Percentiles rank a stretch among this genome's conserved stretches.
phyloP scores from a whole-genome alignment of 1,140 invertebrate genomes.

The Cepaea nemoralis region DNA sequence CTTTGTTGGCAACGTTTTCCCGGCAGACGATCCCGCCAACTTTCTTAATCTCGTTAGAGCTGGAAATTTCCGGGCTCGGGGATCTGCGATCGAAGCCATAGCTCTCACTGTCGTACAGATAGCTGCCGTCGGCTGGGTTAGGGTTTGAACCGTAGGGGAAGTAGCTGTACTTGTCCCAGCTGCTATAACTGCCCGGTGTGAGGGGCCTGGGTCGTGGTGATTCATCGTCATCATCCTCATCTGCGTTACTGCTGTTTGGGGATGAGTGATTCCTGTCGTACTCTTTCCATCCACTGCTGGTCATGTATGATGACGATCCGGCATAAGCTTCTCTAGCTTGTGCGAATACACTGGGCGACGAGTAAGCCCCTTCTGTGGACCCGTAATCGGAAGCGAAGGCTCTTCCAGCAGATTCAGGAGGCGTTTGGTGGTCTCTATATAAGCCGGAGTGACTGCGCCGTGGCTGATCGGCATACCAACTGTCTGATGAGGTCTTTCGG shows the following conservation, averaged over 20 bases:
- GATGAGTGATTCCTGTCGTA: not conserved
- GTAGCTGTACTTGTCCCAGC: conserved; percentile 18
- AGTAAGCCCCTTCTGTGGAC: not conserved
- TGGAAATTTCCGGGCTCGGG: not conserved
- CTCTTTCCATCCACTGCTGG: not conserved
- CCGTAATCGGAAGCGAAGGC: not conserved
- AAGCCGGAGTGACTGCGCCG: not conserved
- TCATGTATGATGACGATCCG: not conserved
- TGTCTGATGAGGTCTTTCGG: not conserved
- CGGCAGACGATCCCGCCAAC: conserved; percentile 28
- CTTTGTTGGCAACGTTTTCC: conserved; percentile 31
- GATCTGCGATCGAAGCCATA: not conserved
- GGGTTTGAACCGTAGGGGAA: not conserved
- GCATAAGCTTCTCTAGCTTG: not conserved
- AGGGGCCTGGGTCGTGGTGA: not conserved
- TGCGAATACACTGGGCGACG: not conserved
- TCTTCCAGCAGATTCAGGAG: too few relatives aligned
- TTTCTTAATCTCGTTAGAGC: not conserved
- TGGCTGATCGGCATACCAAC: conserved; percentile 9
- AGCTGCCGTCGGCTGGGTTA: not conserved
- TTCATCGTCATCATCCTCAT: not conserved
- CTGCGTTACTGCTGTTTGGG: not conserved
- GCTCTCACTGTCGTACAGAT: not conserved
- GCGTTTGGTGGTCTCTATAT: not conserved
- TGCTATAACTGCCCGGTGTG: not conserved